These are phyloP conservation scores for Cosmopolites sordidus DNA, from an alignment of 2,888 invertebrate genomes.

Conservation along the genomic window DNA sequence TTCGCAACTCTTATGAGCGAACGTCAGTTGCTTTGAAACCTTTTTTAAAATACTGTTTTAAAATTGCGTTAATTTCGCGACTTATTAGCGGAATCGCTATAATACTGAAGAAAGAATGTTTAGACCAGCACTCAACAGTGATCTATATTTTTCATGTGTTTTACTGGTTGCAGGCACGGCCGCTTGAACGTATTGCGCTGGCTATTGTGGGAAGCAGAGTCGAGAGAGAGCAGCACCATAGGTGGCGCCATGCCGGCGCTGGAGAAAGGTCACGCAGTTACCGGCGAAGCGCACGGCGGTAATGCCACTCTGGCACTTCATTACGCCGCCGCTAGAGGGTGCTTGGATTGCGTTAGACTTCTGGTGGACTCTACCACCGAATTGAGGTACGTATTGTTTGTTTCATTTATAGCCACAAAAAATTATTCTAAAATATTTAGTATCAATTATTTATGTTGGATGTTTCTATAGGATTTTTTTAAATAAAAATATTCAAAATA, in stretches of 20 bases:
- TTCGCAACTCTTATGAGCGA: no score
- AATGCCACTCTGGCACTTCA: slow-evolving; percentile 79
- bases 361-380: slow-evolving; percentile 74
- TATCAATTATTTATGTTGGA: no score
- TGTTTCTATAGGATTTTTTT: no score
- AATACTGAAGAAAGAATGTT: no score
- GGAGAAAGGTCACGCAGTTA: slow-evolving; percentile 40
- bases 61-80: no score
- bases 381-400: slow-evolving; percentile 73
- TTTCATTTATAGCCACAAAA: no score
- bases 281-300: slow-evolving; percentile 7
- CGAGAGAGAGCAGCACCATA: slow-evolving; percentile 27
- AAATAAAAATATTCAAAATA: no score
- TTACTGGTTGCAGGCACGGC: slow-evolving; percentile 50
- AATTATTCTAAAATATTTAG: no score
- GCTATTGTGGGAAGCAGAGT: slow-evolving; percentile 55
- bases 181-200: slow-evolving; percentile 56
- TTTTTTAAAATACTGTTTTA: no score
- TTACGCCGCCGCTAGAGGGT: slow-evolving; percentile 82
- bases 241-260: slow-evolving; percentile 52
- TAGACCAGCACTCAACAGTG: no score
- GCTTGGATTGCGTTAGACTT: slow-evolving; percentile 78
- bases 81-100: no score
- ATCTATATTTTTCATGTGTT: background rate
- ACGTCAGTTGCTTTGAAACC: no score